A percentile compares a stretch with the other conserved stretches of the same genome.
Evolutionary conservation across 2,113 vertebrate genomes (phyloP).

Genomic region (Rhabdomys dilectus): DNA sequence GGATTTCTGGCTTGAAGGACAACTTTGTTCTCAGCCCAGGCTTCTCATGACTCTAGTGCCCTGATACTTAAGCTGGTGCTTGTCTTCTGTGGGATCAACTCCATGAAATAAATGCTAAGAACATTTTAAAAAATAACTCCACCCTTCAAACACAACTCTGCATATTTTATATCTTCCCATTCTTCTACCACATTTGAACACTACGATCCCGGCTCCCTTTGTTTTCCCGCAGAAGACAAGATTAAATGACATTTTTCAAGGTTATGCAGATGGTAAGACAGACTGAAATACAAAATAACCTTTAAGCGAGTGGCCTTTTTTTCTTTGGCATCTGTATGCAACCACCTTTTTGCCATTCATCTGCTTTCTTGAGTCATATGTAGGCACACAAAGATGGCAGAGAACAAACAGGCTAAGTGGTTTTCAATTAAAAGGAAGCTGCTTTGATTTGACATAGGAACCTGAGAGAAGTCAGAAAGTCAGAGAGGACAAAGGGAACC

Average conservation of each 20-base stretch:
- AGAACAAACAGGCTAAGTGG: not conserved
- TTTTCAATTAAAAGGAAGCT: conserved; percentile 17
- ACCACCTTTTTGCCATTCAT: not conserved
- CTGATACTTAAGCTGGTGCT: not conserved
- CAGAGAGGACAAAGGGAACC: not conserved
- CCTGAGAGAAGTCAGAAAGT: conserved; percentile 15
- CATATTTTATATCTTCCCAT: not conserved
- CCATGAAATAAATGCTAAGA: not conserved
- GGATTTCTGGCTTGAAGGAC: not conserved
- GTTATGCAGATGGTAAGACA: not conserved
- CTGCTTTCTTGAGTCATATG: not conserved
- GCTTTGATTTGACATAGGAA: not conserved
- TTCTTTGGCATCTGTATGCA: not conserved
- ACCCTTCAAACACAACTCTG: not conserved
- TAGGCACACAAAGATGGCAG: not conserved
- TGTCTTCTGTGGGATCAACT: not conserved
- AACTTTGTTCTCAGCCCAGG: not conserved
- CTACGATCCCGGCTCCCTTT: fast-evolving
- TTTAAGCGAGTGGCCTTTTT: not conserved
- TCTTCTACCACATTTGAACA: not conserved
- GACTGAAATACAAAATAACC: conserved; percentile 1
- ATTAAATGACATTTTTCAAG: conserved; percentile 41
- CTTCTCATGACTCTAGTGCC: not conserved
- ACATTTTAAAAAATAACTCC: too few relatives aligned
- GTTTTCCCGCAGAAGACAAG: not conserved